These are phyloP conservation scores for Synanthedon andrenaeformis DNA, from an alignment of 2,888 invertebrate species.

Conservation along the genomic window DNA sequence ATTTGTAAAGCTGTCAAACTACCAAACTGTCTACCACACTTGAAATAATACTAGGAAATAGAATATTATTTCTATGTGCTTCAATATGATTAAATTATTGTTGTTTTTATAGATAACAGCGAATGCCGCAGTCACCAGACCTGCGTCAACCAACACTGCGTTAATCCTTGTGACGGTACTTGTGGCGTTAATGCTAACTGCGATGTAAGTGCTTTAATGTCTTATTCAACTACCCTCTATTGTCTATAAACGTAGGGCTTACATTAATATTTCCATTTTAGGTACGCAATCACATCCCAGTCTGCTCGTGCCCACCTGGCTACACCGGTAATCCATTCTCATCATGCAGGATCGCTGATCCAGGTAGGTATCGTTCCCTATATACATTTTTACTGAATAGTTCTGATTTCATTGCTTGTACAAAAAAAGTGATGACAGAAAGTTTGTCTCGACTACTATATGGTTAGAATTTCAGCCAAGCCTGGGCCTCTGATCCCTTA, in stretches of 20 bases:
- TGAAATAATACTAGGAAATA: no score
- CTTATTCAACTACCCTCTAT: not conserved
- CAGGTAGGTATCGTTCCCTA: slow-evolving; percentile 72
- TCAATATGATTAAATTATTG: not conserved
- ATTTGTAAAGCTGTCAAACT: no score
- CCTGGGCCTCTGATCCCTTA: no score
- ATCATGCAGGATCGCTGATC: slow-evolving; percentile 78
- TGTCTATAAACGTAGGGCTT: not conserved
- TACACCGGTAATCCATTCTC: slow-evolving; percentile 83
- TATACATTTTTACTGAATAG: not conserved
- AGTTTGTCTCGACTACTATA: no score
- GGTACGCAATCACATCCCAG: slow-evolving; percentile 80
- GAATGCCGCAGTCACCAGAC: slow-evolving; percentile 80
- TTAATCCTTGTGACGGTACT: slow-evolving; percentile 81
- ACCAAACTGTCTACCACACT: no score
- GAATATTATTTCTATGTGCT: no score
- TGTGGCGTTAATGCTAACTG: slow-evolving; percentile 84
- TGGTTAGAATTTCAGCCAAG: no score
- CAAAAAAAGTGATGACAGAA: no score
- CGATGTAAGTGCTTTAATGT: slow-evolving; percentile 60
- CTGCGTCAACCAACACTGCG: slow-evolving; percentile 82
- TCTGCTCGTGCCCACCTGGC: slow-evolving; percentile 83
- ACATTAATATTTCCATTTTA: slow-evolving; percentile 10
- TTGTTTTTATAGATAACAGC: slow-evolving; percentile 68
- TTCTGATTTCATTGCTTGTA: no score